These are phyloP conservation scores for Elegia similella DNA, from an alignment of 2,888 invertebrate species.

Conservation along the genomic window DNA sequence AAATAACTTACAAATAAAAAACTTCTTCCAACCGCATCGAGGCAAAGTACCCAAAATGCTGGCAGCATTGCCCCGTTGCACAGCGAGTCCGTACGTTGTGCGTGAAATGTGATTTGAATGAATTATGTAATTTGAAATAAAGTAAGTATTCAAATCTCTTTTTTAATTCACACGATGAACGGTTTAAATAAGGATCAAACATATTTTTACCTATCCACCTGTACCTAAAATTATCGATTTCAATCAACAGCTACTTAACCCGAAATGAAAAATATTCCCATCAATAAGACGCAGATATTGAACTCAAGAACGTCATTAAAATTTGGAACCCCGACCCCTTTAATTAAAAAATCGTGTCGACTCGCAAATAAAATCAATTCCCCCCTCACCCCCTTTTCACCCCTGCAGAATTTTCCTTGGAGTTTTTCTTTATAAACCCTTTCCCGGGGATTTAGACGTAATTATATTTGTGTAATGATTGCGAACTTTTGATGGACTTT, in stretches of 20 bases:
- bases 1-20: too few species aligned
- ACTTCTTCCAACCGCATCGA: too few species aligned
- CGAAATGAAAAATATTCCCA: constrained; percentile 6
- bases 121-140: too few species aligned
- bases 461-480: constrained; percentile 71
- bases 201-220: neutral
- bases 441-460: constrained; percentile 46
- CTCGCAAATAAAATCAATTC: constrained; percentile 78
- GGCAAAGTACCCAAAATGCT: too few species aligned
- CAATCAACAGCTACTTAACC: neutral
- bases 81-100: too few species aligned
- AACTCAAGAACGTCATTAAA: constrained; percentile 38
- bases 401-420: constrained; percentile 42
- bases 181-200: too few species aligned
- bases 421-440: constrained; percentile 56
- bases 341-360: constrained; percentile 80
- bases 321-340: constrained; percentile 34
- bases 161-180: too few species aligned
- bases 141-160: too few species aligned
- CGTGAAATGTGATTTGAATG: too few species aligned
- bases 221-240: neutral
- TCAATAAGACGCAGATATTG: constrained; percentile 5
- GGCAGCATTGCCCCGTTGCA: too few species aligned
- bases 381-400: constrained; percentile 42
- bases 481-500: constrained; percentile 59